These are phyloP conservation scores for Mesocentrotus franciscanus DNA, from an alignment of 53 echinoderm and acorn worm species.

Conservation along the genomic window DNA sequence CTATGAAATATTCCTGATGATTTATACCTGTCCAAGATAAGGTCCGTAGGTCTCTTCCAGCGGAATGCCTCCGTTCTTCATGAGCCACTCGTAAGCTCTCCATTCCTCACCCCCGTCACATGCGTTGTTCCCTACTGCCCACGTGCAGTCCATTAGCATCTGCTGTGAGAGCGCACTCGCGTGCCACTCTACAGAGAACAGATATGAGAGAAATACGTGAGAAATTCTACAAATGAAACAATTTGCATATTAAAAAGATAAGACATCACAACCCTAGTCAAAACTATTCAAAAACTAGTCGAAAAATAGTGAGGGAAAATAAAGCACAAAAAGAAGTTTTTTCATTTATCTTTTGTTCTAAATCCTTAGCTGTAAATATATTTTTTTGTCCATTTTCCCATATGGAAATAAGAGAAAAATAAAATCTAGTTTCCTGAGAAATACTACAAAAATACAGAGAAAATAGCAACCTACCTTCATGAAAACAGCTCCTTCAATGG, in stretches of 20 bases:
- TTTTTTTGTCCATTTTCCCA: too few species aligned
- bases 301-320: too few species aligned
- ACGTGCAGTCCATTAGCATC: constrained; percentile 96
- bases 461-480: constrained; percentile 71
- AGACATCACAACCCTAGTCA: too few species aligned
- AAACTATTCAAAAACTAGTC: too few species aligned
- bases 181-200: constrained; percentile 76
- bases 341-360: too few species aligned
- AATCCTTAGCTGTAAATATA: too few species aligned
- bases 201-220: neutral
- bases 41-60: constrained; percentile 88
- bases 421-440: too few species aligned
- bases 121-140: constrained; percentile 91
- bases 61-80: constrained; percentile 79
- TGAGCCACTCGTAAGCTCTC: constrained; percentile 82
- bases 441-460: too few species aligned
- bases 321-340: neutral
- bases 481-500: constrained; percentile 94
- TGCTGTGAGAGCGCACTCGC: constrained; percentile 95
- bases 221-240: too few species aligned
- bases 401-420: too few species aligned
- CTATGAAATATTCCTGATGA: neutral
- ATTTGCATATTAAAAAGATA: too few species aligned
- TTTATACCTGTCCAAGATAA: constrained; percentile 85
- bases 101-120: constrained; percentile 97